Conservation (phyloP, 30 jellyfish, hydroid and myxozoan species). For the Sanderia malayensis region DNA sequence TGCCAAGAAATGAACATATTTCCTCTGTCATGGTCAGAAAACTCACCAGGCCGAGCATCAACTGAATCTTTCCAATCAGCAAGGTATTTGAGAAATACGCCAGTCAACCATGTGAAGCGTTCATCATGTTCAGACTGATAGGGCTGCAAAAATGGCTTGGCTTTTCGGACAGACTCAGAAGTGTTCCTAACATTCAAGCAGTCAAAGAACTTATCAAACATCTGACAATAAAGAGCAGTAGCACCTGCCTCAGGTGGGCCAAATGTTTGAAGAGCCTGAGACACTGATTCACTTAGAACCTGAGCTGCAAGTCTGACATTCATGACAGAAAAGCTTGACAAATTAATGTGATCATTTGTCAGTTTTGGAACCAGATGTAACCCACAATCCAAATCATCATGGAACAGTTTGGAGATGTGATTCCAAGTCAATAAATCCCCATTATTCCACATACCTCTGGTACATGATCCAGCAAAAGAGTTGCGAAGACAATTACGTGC, state of each 20-base stretch:
- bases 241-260: slow-evolving; percentile 51
- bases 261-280: slow-evolving; percentile 25
- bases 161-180: slow-evolving; percentile 19
- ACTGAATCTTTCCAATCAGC: slow-evolving; percentile 39
- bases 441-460: slow-evolving; percentile 4
- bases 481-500: neutral
- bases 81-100: slow-evolving; percentile 30
- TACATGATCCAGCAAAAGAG: neutral
- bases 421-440: slow-evolving; percentile 19
- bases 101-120: slow-evolving; percentile 46
- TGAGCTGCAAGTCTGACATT: slow-evolving; percentile 1
- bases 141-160: slow-evolving; percentile 59
- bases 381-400: slow-evolving; percentile 34
- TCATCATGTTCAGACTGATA: slow-evolving; percentile 31
- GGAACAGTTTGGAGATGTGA: slow-evolving; percentile 35
- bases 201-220: slow-evolving; percentile 61
- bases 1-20: slow-evolving; percentile 47
- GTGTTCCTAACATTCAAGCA: slow-evolving; percentile 55
- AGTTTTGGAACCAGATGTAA: neutral
- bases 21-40: slow-evolving; percentile 25
- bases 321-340: neutral
- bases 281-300: slow-evolving; percentile 29
- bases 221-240: slow-evolving; percentile 45
- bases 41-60: slow-evolving; percentile 40
- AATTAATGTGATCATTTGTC: neutral